phyloP scores from a whole-genome alignment of 2,113 vertebrate species.

The Brienomyrus brachyistius region DNA sequence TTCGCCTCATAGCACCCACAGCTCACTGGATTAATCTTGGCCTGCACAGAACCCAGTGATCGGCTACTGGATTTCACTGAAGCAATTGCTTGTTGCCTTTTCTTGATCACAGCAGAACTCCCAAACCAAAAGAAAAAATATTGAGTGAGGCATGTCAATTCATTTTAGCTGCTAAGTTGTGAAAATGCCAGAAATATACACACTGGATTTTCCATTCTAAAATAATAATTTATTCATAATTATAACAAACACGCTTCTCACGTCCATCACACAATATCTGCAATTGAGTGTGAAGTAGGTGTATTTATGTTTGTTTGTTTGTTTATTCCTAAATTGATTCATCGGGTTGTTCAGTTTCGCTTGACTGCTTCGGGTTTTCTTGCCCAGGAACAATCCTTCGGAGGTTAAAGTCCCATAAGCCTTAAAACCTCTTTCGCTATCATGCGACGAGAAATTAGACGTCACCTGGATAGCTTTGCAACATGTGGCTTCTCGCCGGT shows the following conservation, averaged over 20 bases:
- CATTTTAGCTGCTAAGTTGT: background rate
- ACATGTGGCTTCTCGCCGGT: background rate
- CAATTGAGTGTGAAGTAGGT: background rate
- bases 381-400: background rate
- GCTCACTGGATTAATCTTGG: background rate
- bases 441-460: background rate
- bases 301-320: background rate
- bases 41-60: background rate
- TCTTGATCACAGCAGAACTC: background rate
- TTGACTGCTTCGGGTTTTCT: background rate
- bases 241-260: background rate
- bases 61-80: background rate
- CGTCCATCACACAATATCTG: background rate
- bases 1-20: background rate
- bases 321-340: background rate
- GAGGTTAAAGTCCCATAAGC: background rate
- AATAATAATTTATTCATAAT: background rate
- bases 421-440: background rate
- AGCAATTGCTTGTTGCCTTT: background rate
- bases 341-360: background rate
- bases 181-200: background rate
- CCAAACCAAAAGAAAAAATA: background rate
- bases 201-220: background rate
- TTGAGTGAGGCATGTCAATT: background rate
- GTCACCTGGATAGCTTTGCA: background rate